These are phyloP conservation scores for Phytoseiulus persimilis DNA, from an alignment of 2,888 invertebrate genomes.

Conservation along the genomic window DNA sequence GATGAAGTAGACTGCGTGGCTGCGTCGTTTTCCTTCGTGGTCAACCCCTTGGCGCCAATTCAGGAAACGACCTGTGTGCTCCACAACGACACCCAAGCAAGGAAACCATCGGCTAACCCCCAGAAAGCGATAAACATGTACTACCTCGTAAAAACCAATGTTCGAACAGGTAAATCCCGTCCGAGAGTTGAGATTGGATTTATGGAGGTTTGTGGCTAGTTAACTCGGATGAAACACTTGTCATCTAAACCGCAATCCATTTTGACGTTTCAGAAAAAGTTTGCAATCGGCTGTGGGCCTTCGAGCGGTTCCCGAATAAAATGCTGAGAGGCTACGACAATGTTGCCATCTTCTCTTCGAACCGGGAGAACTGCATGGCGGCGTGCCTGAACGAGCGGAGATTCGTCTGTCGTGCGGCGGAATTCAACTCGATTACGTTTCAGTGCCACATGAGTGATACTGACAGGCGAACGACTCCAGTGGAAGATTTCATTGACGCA, in stretches of 20 bases:
- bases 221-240: too few relatives aligned
- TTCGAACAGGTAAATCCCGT: conserved; percentile 60
- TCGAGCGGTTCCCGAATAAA: conserved; percentile 85
- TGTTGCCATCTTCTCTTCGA: conserved; percentile 81
- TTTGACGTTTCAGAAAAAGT: conserved; percentile 73
- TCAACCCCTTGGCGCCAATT: conserved; percentile 80
- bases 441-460: conserved; percentile 83
- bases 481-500: conserved; percentile 70
- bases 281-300: conserved; percentile 81
- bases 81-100: conserved; percentile 83
- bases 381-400: conserved; percentile 87
- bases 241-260: too few relatives aligned
- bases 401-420: conserved; percentile 80
- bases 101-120: conserved; percentile 74
- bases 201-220: not conserved
- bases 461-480: conserved; percentile 63
- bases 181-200: not conserved
- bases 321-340: conserved; percentile 81
- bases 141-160: conserved; percentile 85
- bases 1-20: conserved; percentile 85
- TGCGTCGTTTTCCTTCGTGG: conserved; percentile 83
- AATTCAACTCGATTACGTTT: conserved; percentile 85
- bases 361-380: conserved; percentile 84
- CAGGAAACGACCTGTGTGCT: conserved; percentile 83
- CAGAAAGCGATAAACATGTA: conserved; percentile 78